A percentile compares a stretch with the other conserved stretches of the same genome.
Evolutionary conservation across 30 jellyfish, hydroid and myxozoan species (phyloP).

Genomic region (Aurelia aurita): DNA sequence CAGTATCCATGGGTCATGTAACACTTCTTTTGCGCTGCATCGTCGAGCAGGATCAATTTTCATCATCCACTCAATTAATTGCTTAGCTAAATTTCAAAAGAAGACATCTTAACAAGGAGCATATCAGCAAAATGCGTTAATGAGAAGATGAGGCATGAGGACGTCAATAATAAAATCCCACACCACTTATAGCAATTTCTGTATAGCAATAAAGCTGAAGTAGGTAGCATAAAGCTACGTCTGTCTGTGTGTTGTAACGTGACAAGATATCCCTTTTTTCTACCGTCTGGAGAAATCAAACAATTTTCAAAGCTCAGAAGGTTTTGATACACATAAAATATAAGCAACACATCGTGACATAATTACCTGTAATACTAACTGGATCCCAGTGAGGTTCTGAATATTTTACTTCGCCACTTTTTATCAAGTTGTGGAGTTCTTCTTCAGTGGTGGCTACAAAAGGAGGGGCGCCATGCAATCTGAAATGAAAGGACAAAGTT

Average conservation of each 20-base stretch:
- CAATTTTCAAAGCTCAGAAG: no score
- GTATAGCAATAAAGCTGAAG: no score
- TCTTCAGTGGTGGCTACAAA: conserved; percentile 86
- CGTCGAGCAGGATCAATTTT: conserved; percentile 96
- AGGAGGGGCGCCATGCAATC: conserved; percentile 86
- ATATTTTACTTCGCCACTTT: conserved; percentile 69
- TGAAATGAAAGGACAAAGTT: not conserved
- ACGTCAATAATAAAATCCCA: no score
- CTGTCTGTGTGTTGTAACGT: no score
- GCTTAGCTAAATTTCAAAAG: conserved; percentile 52
- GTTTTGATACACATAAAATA: no score
- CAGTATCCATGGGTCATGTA: conserved; percentile 92
- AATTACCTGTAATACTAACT: conserved; percentile 69
- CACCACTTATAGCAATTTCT: no score
- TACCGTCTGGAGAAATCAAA: no score
- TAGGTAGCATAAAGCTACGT: no score
- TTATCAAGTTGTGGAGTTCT: conserved; percentile 79
- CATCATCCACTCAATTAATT: conserved; percentile 88
- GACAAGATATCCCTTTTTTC: no score
- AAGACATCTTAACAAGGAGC: not conserved
- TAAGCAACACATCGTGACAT: not conserved
- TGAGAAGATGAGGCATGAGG: no score
- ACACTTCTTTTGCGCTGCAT: conserved; percentile 89
- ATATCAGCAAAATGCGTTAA: not conserved
- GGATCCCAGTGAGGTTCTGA: conserved; percentile 63